Evolutionary conservation across 2,888 invertebrate genomes (phyloP).

Genomic region (Spodoptera littoralis): DNA sequence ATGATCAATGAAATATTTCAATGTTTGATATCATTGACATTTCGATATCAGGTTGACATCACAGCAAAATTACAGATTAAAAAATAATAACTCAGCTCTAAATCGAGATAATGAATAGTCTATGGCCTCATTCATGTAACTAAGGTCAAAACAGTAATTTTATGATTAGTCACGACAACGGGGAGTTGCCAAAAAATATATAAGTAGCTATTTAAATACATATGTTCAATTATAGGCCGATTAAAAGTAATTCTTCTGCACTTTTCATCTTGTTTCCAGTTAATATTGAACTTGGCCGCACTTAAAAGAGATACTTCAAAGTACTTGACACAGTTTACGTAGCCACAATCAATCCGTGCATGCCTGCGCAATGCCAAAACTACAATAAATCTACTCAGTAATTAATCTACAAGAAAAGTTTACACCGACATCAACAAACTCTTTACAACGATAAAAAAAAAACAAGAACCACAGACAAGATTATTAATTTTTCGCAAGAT

Average conservation of each 20-base stretch:
- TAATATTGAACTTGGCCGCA: slow-evolving; percentile 44
- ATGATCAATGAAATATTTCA: not conserved
- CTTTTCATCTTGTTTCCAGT: slow-evolving; percentile 1
- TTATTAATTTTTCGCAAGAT: slow-evolving; percentile 15
- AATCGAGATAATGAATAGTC: slow-evolving; percentile 27
- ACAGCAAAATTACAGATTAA: slow-evolving; percentile 4
- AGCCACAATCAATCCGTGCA: slow-evolving; percentile 49
- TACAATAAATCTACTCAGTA: slow-evolving; percentile 8
- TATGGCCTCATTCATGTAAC: slow-evolving; percentile 40
- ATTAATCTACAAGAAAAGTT: slow-evolving; percentile 15
- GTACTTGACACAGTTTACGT: slow-evolving; percentile 75
- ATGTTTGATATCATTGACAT: slow-evolving; percentile 1
- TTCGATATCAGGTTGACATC: slow-evolving; percentile 7
- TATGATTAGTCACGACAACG: slow-evolving; percentile 25
- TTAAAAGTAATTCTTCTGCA: slow-evolving; percentile 13
- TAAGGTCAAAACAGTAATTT: slow-evolving; percentile 37
- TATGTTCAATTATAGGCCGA: slow-evolving; percentile 25
- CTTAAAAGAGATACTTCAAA: slow-evolving; percentile 36
- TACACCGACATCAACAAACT: slow-evolving; percentile 1
- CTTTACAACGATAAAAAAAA: slow-evolving; percentile 1
- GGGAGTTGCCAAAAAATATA: slow-evolving; percentile 39
- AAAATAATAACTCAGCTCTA: slow-evolving; percentile 5
- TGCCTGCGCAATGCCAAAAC: slow-evolving; percentile 70
- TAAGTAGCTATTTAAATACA: slow-evolving; percentile 17
- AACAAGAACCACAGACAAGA: slow-evolving; percentile 14